phyloP scores from a whole-genome alignment of 2,888 invertebrate species.

The Galeopsomyia nigrocyanea region DNA sequence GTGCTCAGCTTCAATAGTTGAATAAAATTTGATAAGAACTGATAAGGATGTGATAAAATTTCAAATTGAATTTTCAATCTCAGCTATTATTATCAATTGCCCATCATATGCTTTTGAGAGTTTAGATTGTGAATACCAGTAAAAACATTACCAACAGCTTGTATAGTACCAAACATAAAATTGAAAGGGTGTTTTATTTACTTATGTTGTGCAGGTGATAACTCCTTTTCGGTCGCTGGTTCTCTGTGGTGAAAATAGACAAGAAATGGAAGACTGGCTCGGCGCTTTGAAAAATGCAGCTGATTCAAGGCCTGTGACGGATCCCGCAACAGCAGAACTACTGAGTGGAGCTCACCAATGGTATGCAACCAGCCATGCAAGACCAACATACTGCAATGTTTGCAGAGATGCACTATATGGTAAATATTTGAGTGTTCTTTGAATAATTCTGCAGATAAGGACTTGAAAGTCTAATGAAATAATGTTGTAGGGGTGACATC shows the following conservation, averaged over 20 bases:
- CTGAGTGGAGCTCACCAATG: slow-evolving; percentile 82
- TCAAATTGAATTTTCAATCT: background rate
- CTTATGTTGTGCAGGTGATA: slow-evolving; percentile 73
- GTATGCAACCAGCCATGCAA: slow-evolving; percentile 94
- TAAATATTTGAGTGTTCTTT: slow-evolving; percentile 53
- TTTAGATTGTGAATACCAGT: too few species aligned
- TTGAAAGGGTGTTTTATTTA: too few species aligned
- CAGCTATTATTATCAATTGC: background rate
- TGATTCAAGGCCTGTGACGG: slow-evolving; percentile 70
- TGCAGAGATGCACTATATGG: slow-evolving; percentile 91
- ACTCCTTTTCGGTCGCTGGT: slow-evolving; percentile 84
- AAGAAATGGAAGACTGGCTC: slow-evolving; percentile 95
- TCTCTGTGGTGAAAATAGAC: slow-evolving; percentile 83
- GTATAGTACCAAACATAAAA: too few species aligned
- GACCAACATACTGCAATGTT: slow-evolving; percentile 97
- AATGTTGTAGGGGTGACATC: slow-evolving; percentile 84
- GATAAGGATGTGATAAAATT: background rate
- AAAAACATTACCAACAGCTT: too few species aligned
- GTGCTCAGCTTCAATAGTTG: background rate
- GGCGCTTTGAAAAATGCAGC: slow-evolving; percentile 83
- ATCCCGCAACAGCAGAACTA: slow-evolving; percentile 74
- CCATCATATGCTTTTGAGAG: background rate
- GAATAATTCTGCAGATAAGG: too few species aligned
- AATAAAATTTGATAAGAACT: slow-evolving; percentile 6
- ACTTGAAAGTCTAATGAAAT: background rate